phyloP scores from a whole-genome alignment of 1,140 invertebrate species.

The Zelostemma sp. region DNA sequence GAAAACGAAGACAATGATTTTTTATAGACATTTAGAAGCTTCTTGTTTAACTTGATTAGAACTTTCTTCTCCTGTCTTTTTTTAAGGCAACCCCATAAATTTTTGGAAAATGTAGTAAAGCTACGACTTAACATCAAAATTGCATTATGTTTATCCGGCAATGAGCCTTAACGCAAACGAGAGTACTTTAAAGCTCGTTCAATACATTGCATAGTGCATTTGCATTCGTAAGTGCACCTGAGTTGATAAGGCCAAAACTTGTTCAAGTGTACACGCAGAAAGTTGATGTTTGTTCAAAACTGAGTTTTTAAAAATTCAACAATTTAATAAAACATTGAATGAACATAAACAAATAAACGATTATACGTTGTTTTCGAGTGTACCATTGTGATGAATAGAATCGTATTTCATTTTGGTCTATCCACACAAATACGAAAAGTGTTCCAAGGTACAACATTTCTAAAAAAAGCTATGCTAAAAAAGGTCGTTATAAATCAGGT shows the following conservation, averaged over 20 bases:
- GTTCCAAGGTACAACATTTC: too few relatives aligned
- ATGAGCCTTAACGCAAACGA: slow-evolving; percentile 21
- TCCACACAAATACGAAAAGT: too few relatives aligned
- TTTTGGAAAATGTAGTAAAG: too few relatives aligned
- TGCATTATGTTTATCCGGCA: slow-evolving; percentile 24
- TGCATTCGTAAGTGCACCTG: slow-evolving; percentile 22
- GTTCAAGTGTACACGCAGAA: not conserved
- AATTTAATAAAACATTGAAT: not conserved
- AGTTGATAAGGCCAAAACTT: not conserved
- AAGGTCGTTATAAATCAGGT: too few relatives aligned
- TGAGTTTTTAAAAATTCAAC: not conserved
- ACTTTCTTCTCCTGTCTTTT: slow-evolving; percentile 1
- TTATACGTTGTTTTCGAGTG: too few relatives aligned
- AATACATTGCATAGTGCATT: slow-evolving; percentile 15
- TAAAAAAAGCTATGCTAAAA: too few relatives aligned
- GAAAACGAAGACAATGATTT: too few relatives aligned
- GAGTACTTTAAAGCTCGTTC: slow-evolving; percentile 10
- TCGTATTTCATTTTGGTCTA: too few relatives aligned
- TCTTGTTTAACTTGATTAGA: too few relatives aligned
- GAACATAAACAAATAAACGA: too few relatives aligned
- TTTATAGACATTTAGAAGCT: too few relatives aligned
- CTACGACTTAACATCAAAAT: slow-evolving; percentile 26
- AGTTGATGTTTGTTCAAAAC: not conserved
- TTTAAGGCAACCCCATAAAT: not conserved
- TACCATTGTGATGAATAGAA: too few relatives aligned